Conservation (phyloP, 2,113 vertebrate species). For the Spilogale gracilis region DNA sequence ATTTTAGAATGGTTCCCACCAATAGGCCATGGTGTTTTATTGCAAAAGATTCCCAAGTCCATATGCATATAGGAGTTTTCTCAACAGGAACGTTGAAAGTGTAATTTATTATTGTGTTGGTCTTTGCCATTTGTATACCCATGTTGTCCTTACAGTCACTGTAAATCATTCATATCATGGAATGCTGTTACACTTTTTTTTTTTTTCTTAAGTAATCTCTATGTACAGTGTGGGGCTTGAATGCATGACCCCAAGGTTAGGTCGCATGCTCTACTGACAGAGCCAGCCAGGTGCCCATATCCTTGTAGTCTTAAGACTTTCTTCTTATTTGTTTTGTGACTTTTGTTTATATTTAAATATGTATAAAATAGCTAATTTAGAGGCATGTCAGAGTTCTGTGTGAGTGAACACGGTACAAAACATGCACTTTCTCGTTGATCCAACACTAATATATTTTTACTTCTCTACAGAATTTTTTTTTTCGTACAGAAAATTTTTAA, state of each 20-base stretch:
- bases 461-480: not conserved
- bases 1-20: constrained; percentile 6
- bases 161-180: not conserved
- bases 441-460: not conserved
- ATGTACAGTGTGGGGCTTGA: not conserved
- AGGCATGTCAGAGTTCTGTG: not conserved
- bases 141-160: not conserved
- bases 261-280: not conserved
- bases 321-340: constrained; percentile 4
- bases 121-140: not conserved
- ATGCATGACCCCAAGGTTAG: not conserved
- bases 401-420: not conserved
- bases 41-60: not conserved
- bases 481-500: constrained; percentile 11
- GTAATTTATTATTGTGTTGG: not conserved
- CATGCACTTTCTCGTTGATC: not conserved
- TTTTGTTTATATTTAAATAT: constrained; percentile 24
- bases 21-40: not conserved
- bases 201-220: not conserved
- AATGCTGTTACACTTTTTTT: not conserved
- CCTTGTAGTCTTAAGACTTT: not conserved
- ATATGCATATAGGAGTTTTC: not conserved
- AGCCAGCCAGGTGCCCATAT: not conserved
- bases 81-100: not conserved
- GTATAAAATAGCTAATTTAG: not conserved